These are phyloP conservation scores for Erpornis zantholeuca DNA, from an alignment of 2,113 vertebrate genomes.

Conservation along the genomic window DNA sequence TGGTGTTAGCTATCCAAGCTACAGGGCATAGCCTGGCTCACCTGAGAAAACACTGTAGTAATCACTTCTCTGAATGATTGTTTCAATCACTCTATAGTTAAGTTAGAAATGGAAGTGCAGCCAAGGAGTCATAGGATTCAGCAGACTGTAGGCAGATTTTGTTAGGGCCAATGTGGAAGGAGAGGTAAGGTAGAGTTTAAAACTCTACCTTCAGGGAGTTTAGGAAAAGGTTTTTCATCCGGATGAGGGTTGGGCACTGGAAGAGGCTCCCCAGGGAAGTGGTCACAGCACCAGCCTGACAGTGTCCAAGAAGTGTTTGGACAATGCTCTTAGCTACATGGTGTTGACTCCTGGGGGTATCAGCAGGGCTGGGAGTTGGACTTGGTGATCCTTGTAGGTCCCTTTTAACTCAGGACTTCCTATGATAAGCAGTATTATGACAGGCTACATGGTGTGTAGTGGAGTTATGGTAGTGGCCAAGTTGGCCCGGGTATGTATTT, in stretches of 20 bases:
- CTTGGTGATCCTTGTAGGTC: not conserved
- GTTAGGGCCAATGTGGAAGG: not conserved
- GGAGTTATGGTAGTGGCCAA: not conserved
- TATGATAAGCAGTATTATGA: not conserved
- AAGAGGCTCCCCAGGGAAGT: not conserved
- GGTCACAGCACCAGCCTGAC: not conserved
- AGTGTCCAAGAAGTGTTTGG: not conserved
- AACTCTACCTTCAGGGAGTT: not conserved
- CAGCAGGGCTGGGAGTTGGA: not conserved
- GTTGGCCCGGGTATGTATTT: not conserved
- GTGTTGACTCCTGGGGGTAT: not conserved
- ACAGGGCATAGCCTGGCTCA: not conserved
- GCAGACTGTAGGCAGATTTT: not conserved
- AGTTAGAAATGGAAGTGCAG: not conserved
- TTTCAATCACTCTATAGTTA: not conserved
- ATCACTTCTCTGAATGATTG: not conserved
- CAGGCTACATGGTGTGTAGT: not conserved
- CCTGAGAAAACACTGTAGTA: not conserved
- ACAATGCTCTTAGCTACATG: rapidly evolving
- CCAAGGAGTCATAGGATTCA: not conserved
- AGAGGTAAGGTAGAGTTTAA: not conserved
- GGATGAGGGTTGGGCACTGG: not conserved
- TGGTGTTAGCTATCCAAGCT: not conserved
- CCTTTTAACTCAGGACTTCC: not conserved
- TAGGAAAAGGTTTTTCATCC: not conserved